These are phyloP conservation scores for Cetonia aurata DNA, from an alignment of 2,888 invertebrate species.

Conservation along the genomic window DNA sequence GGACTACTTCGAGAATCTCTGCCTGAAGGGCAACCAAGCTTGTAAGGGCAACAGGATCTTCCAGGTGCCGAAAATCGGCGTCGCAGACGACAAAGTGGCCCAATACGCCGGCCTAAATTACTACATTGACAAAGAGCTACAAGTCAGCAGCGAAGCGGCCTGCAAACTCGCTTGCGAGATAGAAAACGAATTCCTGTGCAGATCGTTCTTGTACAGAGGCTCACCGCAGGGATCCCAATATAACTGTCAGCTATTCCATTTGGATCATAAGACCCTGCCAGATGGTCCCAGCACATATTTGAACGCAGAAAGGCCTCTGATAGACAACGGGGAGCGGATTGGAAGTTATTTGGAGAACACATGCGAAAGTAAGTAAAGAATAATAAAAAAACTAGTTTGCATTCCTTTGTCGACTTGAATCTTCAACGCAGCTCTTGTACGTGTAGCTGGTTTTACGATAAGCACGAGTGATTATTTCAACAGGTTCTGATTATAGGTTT, in stretches of 20 bases:
- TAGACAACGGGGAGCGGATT: constrained; percentile 91
- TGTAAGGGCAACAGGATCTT: constrained; percentile 87
- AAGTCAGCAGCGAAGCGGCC: constrained; percentile 90
- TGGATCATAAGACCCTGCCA: constrained; percentile 92
- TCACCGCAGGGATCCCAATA: constrained; percentile 80
- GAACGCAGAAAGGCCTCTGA: constrained; percentile 89
- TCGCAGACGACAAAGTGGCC: constrained; percentile 91
- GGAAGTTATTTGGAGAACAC: constrained; percentile 92
- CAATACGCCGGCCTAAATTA: constrained; percentile 93
- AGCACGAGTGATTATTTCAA: no score
- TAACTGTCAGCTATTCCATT: constrained; percentile 92
- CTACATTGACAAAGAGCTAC: constrained; percentile 93
- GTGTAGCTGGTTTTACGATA: no score
- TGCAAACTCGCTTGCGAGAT: constrained; percentile 92
- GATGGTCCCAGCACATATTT: constrained; percentile 93
- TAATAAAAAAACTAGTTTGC: no score
- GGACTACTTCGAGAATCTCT: constrained; percentile 92
- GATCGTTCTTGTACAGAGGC: constrained; percentile 82
- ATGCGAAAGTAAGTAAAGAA: constrained; percentile 82
- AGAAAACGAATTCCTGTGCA: constrained; percentile 92
- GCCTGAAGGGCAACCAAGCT: constrained; percentile 85
- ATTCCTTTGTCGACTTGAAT: no score
- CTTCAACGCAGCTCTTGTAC: no score
- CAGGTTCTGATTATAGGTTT: no score
- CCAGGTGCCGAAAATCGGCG: constrained; percentile 87